Evolutionary conservation across 2,113 vertebrate genomes (phyloP).

Genomic region (Pelodiscus sinensis): DNA sequence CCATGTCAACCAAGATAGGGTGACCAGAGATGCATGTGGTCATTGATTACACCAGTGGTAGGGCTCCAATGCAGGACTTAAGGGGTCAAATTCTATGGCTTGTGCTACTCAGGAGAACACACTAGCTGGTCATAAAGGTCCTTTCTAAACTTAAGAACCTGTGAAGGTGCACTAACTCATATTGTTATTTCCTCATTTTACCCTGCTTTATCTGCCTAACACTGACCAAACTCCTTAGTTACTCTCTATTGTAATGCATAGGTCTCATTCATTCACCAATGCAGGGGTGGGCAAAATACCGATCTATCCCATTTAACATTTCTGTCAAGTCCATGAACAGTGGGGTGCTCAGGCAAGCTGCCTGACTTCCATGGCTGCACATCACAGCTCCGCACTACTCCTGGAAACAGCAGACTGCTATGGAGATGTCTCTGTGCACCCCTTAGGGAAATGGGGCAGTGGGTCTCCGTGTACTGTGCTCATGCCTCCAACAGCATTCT

Average conservation of each 20-base stretch:
- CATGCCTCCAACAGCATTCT: too few relatives aligned
- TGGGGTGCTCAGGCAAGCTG: too few relatives aligned
- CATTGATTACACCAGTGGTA: neutral
- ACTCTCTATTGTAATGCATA: neutral
- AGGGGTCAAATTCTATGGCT: neutral
- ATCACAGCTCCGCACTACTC: too few relatives aligned
- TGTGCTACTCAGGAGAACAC: neutral
- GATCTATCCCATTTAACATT: too few relatives aligned
- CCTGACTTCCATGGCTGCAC: too few relatives aligned
- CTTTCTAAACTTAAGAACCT: neutral
- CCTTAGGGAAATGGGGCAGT: too few relatives aligned
- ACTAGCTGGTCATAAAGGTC: neutral
- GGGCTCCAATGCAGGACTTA: neutral
- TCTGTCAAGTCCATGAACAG: too few relatives aligned
- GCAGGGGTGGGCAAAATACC: too few relatives aligned
- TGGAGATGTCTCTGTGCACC: too few relatives aligned
- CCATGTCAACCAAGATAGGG: neutral
- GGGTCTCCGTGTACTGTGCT: too few relatives aligned
- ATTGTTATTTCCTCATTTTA: neutral
- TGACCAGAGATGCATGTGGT: neutral
- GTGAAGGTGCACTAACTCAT: neutral
- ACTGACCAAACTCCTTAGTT: neutral
- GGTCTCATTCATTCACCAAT: neutral
- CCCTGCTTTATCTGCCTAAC: neutral
- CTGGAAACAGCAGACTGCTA: too few relatives aligned